These are phyloP conservation scores for Toxostoma redivivum DNA, from an alignment of 2,113 vertebrate genomes.

Conservation along the genomic window DNA sequence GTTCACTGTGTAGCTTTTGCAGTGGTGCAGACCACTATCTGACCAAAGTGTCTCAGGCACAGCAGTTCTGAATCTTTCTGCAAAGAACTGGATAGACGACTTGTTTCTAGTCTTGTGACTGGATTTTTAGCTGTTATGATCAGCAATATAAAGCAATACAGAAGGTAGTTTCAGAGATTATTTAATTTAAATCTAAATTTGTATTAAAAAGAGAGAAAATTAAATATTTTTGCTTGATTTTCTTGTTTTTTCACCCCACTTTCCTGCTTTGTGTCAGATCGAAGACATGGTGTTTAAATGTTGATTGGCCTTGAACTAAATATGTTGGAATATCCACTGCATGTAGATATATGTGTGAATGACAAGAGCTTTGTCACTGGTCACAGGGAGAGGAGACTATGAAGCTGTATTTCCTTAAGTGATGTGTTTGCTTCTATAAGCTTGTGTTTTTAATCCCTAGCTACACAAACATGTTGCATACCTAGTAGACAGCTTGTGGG, in stretches of 20 bases:
- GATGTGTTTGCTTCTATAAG: neutral
- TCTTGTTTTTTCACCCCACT: neutral
- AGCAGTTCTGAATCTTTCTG: neutral
- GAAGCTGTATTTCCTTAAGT: neutral
- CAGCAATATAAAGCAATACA: neutral
- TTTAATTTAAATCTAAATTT: neutral
- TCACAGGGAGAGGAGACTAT: neutral
- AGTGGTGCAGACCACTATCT: neutral
- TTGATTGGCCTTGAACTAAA: neutral
- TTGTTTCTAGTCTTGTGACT: neutral
- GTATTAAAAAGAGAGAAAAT: neutral
- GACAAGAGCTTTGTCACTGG: neutral
- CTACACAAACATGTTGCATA: constrained; percentile 87
- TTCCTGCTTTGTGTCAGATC: neutral
- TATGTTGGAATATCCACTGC: neutral
- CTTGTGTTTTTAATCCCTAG: constrained; percentile 63
- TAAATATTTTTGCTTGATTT: neutral
- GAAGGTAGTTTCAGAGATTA: neutral
- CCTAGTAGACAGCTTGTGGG: constrained; percentile 92
- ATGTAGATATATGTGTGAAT: neutral
- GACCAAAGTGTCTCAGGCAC: neutral
- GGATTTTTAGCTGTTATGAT: neutral
- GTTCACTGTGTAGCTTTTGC: neutral
- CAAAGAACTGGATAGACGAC: neutral
- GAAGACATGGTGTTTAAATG: neutral